Base-by-base conservation (phyloP, 2,888 invertebrate species). In the Netelia melanura region DNA sequence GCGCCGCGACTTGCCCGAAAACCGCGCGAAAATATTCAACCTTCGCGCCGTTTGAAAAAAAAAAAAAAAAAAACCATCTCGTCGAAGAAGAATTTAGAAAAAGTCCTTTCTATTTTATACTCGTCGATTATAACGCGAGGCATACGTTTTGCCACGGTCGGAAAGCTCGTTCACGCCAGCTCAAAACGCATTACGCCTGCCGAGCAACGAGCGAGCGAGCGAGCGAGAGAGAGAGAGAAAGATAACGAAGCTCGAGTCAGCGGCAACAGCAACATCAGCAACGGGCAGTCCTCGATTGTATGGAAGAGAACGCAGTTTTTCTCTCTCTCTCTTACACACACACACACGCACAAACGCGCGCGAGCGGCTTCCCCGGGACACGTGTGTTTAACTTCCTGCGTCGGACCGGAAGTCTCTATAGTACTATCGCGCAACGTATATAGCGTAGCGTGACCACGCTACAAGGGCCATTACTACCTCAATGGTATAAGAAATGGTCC, bases 311-410 rank as follows among this genome's bases (percentile, higher is more conserved):
- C 17, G 17, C 44, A 44, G 30, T 30, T 30, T 30, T 5, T 30
- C 30, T 30, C 30, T 30, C 30, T 30, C 30, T 30, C 9, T 43
- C 17, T 1, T 1, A 14, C n/a, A 1, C 38, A 9, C 52, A 1
- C 14, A 9, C 52, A 1, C 54, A 10, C 23, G 48, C 71, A 62
- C 62, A 44, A 38, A 14, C 68, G 68, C 68, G 68, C 23, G 25
- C 3, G 30, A 30, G 30, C 70, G 81, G 85, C 74, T 72, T 75
- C 88, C 90, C 87, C 56, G 79, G 90, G 92, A 92, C 93, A 93
- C 93, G 92, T 92, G 93, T 92, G 92, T 91, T 90, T 91, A 91
- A 90, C 92, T 93, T 92, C 93, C 92, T 92, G 92, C 88, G 86
- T 83, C 89, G 89, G 91, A 89, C 93, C 93, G 93, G 93, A 93